Conservation (phyloP, 2,113 vertebrate species). For the Percopsis transmontana region DNA sequence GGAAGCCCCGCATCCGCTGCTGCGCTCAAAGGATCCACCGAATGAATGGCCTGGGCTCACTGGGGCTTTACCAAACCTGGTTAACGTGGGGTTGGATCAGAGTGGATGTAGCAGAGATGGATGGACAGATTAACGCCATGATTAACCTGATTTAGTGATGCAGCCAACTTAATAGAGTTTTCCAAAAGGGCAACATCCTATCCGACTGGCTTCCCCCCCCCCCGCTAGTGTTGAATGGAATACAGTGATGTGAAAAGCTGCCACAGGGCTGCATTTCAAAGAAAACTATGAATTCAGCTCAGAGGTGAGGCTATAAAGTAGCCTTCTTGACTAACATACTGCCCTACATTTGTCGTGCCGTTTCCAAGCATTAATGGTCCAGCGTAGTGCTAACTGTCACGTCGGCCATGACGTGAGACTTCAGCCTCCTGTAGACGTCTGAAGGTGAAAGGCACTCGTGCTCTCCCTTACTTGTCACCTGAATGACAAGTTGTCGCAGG, state of each 20-base stretch:
- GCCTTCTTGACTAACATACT: not conserved
- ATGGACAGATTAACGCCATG: conserved; percentile 38
- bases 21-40: conserved; percentile 44
- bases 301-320: not conserved
- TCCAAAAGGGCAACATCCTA: no score
- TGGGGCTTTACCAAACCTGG: conserved; percentile 44
- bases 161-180: not conserved
- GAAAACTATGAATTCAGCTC: not conserved
- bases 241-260: no score
- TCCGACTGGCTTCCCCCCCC: no score
- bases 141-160: conserved; percentile 29
- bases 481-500: conserved; percentile 17
- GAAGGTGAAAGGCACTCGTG: conserved; percentile 22
- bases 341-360: not conserved
- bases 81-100: conserved; percentile 41
- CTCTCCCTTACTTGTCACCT: conserved; percentile 19
- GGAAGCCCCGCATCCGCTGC: conserved; percentile 34
- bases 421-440: not conserved
- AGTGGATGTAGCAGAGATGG: conserved; percentile 26
- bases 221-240: no score
- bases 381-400: conserved; percentile 21
- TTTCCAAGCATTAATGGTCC: not conserved
- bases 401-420: not conserved
- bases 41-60: conserved; percentile 56
- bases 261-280: no score